Evolutionary conservation across 2,113 vertebrate species (phyloP).

Genomic region (Tonatia bakeri): DNA sequence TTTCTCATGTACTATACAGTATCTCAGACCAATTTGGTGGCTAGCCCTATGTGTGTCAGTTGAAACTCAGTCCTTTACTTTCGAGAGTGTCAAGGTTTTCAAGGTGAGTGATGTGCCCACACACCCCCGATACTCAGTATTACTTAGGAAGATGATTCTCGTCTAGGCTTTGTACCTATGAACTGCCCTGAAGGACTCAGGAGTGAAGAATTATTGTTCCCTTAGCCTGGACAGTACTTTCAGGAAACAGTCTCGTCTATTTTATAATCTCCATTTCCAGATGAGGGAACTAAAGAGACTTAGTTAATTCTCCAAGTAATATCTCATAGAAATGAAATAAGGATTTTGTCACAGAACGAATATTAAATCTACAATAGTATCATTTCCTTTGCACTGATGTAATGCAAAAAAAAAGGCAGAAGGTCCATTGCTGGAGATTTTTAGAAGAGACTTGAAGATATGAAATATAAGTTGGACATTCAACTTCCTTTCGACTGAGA

Average conservation of each 20-base stretch:
- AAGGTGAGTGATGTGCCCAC: neutral
- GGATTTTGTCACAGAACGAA: neutral
- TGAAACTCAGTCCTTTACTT: neutral
- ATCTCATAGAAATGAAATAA: neutral
- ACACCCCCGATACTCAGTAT: neutral
- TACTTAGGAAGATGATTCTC: neutral
- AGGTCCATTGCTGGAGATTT: neutral
- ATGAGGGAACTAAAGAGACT: neutral
- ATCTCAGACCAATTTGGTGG: neutral
- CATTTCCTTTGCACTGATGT: neutral
- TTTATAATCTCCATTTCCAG: neutral
- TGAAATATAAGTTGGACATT: neutral
- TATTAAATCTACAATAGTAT: neutral
- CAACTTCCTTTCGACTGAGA: neutral
- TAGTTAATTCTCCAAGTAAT: neutral
- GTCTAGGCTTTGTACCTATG: neutral
- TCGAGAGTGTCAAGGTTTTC: neutral
- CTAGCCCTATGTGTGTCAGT: neutral
- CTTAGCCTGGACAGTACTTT: neutral
- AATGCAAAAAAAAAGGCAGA: conserved; percentile 20
- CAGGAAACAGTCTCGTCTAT: neutral
- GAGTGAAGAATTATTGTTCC: neutral
- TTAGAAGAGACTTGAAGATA: neutral
- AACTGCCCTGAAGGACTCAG: neutral
- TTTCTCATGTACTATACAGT: neutral